phyloP scores from a whole-genome alignment of 1,140 invertebrate genomes.

The Dendroctonus valens region DNA sequence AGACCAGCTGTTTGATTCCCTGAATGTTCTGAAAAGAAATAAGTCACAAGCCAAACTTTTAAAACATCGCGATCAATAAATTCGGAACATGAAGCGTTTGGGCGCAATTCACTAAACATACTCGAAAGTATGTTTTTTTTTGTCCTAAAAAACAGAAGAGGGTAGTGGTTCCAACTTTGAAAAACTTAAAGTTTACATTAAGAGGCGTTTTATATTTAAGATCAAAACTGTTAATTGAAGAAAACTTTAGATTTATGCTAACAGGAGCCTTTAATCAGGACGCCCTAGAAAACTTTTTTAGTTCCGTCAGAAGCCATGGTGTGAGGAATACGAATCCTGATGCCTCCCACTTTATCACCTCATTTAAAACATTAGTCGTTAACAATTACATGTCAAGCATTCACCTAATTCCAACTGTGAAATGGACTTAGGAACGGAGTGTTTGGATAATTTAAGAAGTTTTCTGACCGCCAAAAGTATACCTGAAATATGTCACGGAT shows the following conservation, averaged over 20 bases:
- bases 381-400: conserved; percentile 17
- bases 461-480: conserved; percentile 12
- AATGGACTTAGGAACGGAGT: background rate
- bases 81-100: conserved; percentile 40
- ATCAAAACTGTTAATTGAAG: background rate
- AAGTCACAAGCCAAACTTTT: conserved; percentile 37
- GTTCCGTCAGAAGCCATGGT: conserved; percentile 35
- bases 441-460: conserved; percentile 16
- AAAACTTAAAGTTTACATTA: conserved; percentile 43
- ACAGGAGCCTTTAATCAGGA: conserved; percentile 40
- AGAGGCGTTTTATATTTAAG: conserved; percentile 39
- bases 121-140: conserved; percentile 40
- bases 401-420: conserved; percentile 14
- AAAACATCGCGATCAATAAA: conserved; percentile 37
- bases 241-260: conserved; percentile 20
- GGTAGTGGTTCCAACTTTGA: conserved; percentile 39
- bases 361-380: conserved; percentile 15
- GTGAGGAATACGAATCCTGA: conserved; percentile 9
- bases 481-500: background rate
- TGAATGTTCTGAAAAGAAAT: conserved; percentile 37
- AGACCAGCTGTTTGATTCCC: conserved; percentile 42
- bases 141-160: conserved; percentile 24
- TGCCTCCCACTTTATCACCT: conserved; percentile 1
- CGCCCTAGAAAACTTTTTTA: conserved; percentile 44
- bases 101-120: conserved; percentile 35